A percentile compares a stretch with the other conserved stretches of the same genome.
phyloP scores from a whole-genome alignment of 1,140 invertebrate genomes.

The Plectrocnemia conspersa region DNA sequence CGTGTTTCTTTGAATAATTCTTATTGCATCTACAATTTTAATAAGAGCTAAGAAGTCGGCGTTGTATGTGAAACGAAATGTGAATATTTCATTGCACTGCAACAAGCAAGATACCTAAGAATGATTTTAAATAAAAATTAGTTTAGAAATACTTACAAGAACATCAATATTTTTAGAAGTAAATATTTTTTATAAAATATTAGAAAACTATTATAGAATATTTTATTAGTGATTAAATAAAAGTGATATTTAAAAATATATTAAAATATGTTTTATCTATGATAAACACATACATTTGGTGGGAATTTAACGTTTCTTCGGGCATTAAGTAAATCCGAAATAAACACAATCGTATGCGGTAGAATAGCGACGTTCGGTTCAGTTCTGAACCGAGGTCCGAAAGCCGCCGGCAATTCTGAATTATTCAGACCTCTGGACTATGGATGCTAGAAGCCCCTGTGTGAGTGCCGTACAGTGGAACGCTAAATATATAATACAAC shows the following conservation, averaged over 20 bases:
- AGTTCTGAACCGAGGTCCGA: slow-evolving; percentile 22
- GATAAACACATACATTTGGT: too few relatives aligned
- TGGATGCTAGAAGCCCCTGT: slow-evolving; percentile 3
- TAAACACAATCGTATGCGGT: slow-evolving; percentile 12
- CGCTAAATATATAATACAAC: slow-evolving; percentile 33
- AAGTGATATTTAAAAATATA: too few relatives aligned
- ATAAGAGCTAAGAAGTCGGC: too few relatives aligned
- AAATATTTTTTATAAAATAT: too few relatives aligned
- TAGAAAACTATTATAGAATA: too few relatives aligned
- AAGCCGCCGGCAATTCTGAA: slow-evolving; percentile 14
- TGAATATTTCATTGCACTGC: slow-evolving; percentile 6
- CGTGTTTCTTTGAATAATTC: too few relatives aligned
- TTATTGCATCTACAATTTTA: too few relatives aligned
- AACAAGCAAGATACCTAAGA: not conserved
- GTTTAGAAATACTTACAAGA: too few relatives aligned
- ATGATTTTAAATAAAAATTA: not conserved
- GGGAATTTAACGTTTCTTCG: too few relatives aligned
- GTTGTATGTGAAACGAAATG: not conserved
- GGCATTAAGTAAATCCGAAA: slow-evolving; percentile 16
- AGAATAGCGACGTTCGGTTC: slow-evolving; percentile 12
- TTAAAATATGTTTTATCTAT: too few relatives aligned
- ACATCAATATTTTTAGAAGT: too few relatives aligned
- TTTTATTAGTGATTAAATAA: too few relatives aligned
- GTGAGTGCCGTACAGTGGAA: slow-evolving; percentile 11
- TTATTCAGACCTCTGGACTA: slow-evolving; percentile 10